Conservation (phyloP, 2,888 invertebrate genomes). For the Eupithecia dodoneata region DNA sequence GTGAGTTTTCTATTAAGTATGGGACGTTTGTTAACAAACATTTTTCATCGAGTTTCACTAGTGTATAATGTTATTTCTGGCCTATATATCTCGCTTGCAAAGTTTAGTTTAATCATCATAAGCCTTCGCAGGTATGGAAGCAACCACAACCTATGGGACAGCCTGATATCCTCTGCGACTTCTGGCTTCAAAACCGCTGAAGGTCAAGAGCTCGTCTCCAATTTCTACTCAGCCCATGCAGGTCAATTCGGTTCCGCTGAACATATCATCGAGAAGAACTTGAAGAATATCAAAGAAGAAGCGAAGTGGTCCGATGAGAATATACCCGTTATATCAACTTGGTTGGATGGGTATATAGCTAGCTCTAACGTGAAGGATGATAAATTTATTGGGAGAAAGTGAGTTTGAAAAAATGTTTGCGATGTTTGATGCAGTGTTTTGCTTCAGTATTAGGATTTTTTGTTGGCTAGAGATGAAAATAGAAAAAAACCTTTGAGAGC, state of each 20-base stretch:
- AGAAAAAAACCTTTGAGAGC: not conserved
- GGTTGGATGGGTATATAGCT: conserved; percentile 83
- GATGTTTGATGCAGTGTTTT: not conserved
- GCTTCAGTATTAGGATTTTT: not conserved
- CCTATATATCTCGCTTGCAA: not conserved
- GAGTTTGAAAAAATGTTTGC: not conserved
- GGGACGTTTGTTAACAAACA: no score
- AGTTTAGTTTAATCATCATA: not conserved
- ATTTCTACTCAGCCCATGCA: conserved; percentile 85
- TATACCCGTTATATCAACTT: conserved; percentile 88
- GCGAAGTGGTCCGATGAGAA: conserved; percentile 91
- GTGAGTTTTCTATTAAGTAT: no score
- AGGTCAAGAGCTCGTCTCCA: conserved; percentile 88
- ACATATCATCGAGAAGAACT: conserved; percentile 88
- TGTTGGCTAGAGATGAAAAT: not conserved
- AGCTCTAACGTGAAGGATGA: conserved; percentile 56
- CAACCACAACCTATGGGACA: conserved; percentile 87
- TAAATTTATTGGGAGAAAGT: conserved; percentile 48
- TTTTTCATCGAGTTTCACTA: no score
- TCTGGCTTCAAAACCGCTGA: conserved; percentile 90
- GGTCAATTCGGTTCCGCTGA: conserved; percentile 90
- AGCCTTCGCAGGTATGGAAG: conserved; percentile 81
- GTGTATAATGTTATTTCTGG: not conserved
- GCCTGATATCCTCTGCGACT: conserved; percentile 89
- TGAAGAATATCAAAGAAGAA: conserved; percentile 89